Evolutionary conservation across 2,888 invertebrate genomes (phyloP).

Genomic region (Pollenia griseotomentosa): DNA sequence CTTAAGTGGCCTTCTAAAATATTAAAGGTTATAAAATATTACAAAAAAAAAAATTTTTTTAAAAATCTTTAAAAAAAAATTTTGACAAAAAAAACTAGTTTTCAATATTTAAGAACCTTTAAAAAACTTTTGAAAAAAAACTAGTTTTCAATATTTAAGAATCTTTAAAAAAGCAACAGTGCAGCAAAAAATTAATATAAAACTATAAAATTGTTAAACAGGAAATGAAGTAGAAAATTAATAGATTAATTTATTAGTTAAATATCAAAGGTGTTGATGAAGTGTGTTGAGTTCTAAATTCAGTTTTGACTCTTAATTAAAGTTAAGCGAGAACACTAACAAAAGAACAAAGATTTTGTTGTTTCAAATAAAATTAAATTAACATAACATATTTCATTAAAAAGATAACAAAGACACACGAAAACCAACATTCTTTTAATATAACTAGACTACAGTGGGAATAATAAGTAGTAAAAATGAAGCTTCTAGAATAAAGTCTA

Average conservation of each 20-base stretch:
- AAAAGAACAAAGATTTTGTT: too few species aligned
- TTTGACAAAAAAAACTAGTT: slow-evolving; percentile 13
- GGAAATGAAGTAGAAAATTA: background rate
- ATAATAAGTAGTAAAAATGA: too few species aligned
- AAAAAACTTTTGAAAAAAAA: background rate
- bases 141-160: slow-evolving; percentile 13
- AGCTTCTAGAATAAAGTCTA: too few species aligned
- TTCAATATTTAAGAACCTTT: slow-evolving; percentile 1
- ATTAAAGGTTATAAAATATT: too few species aligned
- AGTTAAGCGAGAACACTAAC: background rate
- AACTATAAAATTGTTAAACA: background rate
- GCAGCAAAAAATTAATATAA: background rate
- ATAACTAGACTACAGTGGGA: too few species aligned
- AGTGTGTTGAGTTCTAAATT: background rate
- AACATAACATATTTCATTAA: too few species aligned
- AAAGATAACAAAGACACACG: too few species aligned
- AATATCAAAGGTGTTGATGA: too few species aligned
- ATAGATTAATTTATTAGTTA: too few species aligned
- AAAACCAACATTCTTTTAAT: too few species aligned
- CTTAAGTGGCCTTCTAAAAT: slow-evolving; percentile 39
- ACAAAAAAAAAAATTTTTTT: too few species aligned
- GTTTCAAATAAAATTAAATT: too few species aligned
- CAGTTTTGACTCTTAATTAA: background rate
- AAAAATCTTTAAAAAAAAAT: background rate
- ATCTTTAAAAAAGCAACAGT: background rate